Conservation (phyloP, 2,113 vertebrate genomes). For the Notothenia rossii region DNA sequence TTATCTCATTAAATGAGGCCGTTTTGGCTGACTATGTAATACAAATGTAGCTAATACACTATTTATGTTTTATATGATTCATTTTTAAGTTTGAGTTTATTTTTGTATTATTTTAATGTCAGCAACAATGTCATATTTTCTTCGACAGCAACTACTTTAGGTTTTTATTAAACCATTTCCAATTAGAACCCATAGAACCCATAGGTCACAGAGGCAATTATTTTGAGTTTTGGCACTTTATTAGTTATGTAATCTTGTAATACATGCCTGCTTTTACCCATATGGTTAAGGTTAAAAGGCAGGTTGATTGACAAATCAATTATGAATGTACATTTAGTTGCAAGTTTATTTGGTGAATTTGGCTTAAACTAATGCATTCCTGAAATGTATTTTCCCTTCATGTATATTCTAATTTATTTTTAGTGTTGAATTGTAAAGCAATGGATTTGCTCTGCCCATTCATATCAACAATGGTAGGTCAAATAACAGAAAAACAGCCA, state of each 20-base stretch:
- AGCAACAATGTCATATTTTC: too few relatives aligned
- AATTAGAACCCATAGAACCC: too few relatives aligned
- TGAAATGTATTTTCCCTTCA: background rate
- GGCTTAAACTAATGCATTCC: background rate
- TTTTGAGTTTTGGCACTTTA: too few relatives aligned
- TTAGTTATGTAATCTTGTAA: slow-evolving; percentile 29
- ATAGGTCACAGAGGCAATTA: too few relatives aligned
- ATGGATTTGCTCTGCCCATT: background rate
- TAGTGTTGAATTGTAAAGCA: background rate
- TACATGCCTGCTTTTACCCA: background rate
- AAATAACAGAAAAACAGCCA: background rate
- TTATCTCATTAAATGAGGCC: background rate
- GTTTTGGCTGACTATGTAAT: background rate
- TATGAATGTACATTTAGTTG: too few relatives aligned
- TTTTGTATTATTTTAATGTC: too few relatives aligned
- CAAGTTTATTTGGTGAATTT: too few relatives aligned
- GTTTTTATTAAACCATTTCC: too few relatives aligned
- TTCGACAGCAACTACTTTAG: too few relatives aligned
- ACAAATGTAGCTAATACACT: background rate
- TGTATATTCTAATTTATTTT: background rate
- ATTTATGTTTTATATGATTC: background rate
- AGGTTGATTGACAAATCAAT: too few relatives aligned
- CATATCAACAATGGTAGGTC: background rate
- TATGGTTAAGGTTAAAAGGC: too few relatives aligned
- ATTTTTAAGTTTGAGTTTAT: background rate